Percentiles rank a stretch among this genome's conserved stretches.
Conservation (phyloP, 2,797 vertebrate genomes). For the Rhynchotus rufescens region DNA sequence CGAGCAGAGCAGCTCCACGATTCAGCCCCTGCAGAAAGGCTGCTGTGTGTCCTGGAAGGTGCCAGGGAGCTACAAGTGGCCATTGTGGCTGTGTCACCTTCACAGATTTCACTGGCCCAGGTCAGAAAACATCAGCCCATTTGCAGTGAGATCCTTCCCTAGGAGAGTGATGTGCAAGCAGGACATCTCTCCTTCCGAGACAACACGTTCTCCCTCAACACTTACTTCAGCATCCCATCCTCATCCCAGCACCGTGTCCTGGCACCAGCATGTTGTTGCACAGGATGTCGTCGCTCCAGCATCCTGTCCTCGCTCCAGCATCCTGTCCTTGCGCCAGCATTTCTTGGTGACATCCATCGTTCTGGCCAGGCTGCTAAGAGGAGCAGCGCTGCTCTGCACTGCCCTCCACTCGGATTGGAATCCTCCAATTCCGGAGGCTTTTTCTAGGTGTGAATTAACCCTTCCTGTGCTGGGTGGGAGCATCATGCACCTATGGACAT, state of each 20-base stretch:
- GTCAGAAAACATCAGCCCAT: not conserved
- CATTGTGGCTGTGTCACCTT: not conserved
- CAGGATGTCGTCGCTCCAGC: too few species aligned
- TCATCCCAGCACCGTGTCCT: too few species aligned
- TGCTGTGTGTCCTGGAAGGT: not conserved
- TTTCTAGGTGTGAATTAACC: not conserved
- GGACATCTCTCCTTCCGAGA: not conserved
- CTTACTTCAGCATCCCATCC: too few species aligned
- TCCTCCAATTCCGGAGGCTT: not conserved
- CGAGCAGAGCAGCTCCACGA: not conserved
- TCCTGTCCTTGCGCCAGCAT: too few species aligned
- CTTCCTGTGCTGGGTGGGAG: accelerated
- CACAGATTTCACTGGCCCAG: not conserved
- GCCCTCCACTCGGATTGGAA: not conserved
- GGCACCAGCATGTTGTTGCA: not conserved
- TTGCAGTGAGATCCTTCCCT: not conserved
- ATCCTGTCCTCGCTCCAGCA: too few species aligned
- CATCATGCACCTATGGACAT: accelerated
- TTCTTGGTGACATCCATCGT: accelerated
- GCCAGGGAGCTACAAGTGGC: not conserved
- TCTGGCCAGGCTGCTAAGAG: not conserved
- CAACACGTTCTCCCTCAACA: accelerated
- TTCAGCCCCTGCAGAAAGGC: not conserved
- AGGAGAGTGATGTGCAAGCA: not conserved
- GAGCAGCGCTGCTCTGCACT: not conserved